These are phyloP conservation scores for Oryzias dopingdopingensis DNA, from an alignment of 2,797 vertebrate species.

Conservation along the genomic window DNA sequence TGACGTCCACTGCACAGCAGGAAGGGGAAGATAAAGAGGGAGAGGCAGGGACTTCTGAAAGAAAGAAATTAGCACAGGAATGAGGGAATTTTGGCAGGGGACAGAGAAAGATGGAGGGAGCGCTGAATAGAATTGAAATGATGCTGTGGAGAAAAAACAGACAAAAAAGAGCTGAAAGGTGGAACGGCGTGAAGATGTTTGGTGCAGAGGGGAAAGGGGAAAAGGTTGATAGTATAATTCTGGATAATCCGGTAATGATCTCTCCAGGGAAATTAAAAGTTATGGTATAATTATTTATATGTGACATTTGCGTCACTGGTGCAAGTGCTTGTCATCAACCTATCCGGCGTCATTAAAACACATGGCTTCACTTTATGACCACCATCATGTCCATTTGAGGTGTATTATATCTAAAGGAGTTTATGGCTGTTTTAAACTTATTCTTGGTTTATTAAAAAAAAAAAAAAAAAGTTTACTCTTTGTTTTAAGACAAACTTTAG, in stretches of 20 bases:
- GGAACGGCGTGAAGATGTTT: conserved; percentile 36
- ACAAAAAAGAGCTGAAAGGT: conserved; percentile 9
- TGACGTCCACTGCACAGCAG: conserved; percentile 38
- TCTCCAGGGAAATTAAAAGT: conserved; percentile 59
- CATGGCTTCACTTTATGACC: conserved; percentile 18
- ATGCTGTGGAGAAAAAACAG: conserved; percentile 23
- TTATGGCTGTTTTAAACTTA: neutral
- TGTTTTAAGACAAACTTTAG: too few relatives aligned
- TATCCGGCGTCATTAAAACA: conserved; percentile 23
- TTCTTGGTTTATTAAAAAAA: neutral
- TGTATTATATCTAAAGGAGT: conserved; percentile 10
- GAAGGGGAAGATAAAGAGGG: conserved; percentile 6
- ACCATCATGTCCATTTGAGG: conserved; percentile 4
- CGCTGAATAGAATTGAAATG: conserved; percentile 11
- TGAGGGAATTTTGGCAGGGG: conserved; percentile 1
- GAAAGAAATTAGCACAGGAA: conserved; percentile 13
- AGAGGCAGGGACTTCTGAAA: neutral
- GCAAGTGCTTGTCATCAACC: conserved; percentile 23
- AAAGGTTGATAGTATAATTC: conserved; percentile 40
- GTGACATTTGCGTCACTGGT: conserved; percentile 33
- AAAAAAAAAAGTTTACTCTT: too few relatives aligned
- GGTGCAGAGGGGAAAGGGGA: conserved; percentile 22
- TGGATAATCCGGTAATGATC: conserved; percentile 43
- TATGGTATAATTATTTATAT: conserved; percentile 52
- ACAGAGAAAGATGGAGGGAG: conserved; percentile 9